phyloP scores from a whole-genome alignment of 92 coral and sea anemone species.

The Chrysogorgia sp. region DNA sequence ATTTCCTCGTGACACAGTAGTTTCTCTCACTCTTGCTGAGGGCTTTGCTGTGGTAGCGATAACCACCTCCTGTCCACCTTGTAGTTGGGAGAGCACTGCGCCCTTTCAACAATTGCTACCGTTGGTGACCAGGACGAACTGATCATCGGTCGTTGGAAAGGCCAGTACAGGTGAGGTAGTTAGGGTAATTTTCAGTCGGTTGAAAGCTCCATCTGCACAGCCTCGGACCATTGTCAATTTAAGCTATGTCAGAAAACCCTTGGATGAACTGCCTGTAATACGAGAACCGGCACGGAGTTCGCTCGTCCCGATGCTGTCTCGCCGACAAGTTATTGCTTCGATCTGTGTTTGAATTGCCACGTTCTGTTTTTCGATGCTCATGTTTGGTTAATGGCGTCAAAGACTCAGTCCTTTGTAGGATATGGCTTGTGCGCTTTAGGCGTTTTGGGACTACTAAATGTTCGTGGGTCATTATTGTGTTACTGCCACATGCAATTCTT shows the following conservation, averaged over 20 bases:
- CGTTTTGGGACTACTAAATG: too few relatives aligned
- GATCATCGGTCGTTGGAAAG: constrained; percentile 24
- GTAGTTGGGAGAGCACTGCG: constrained; percentile 53
- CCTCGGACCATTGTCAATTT: constrained; percentile 35
- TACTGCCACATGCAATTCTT: too few relatives aligned
- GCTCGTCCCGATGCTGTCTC: too few relatives aligned
- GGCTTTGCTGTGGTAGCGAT: constrained; percentile 45
- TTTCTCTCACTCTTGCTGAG: constrained; percentile 55
- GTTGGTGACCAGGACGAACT: constrained; percentile 55
- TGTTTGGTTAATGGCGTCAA: too few relatives aligned
- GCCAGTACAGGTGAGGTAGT: constrained; percentile 45
- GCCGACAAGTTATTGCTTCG: too few relatives aligned
- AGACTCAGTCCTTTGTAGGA: too few relatives aligned
- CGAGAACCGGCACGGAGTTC: too few relatives aligned
- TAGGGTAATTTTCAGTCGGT: constrained; percentile 24
- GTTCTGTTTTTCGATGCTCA: too few relatives aligned
- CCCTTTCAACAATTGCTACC: constrained; percentile 53
- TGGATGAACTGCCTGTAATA: constrained; percentile 42
- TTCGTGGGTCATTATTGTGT: too few relatives aligned
- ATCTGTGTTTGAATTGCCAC: not conserved
- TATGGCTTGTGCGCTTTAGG: too few relatives aligned
- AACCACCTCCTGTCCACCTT: constrained; percentile 41
- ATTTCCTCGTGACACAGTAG: constrained; percentile 55
- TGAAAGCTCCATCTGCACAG: constrained; percentile 30
- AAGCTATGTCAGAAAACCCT: constrained; percentile 29